Base-by-base conservation (phyloP, 2,888 invertebrate species). In the Apotomis capreana region DNA sequence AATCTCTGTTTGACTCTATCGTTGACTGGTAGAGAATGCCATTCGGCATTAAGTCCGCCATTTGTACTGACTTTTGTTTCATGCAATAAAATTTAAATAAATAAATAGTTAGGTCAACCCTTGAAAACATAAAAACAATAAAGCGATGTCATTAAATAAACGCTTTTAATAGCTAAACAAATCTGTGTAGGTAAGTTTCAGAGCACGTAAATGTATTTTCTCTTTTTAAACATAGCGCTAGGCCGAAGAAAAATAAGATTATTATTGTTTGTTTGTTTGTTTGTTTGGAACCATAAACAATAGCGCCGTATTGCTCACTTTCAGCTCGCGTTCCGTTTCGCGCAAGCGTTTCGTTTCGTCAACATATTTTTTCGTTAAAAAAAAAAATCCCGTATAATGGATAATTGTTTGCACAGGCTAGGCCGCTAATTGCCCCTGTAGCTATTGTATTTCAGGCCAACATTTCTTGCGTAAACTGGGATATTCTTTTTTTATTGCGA, bases 371-470 rank as follows among this genome's bases (percentile, higher is more conserved):
- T 65, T 70, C 72, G 58, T 59, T 68, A 68, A 68, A 72, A 68
- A 72, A 72, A 68, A 63, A 72, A 40, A 68, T 70, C 60, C 65
- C 63, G 58, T 68, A 74, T 77, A 75, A 77, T 75, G 75, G 76
- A 76, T 77, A 75, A 74, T 70, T 78, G 75, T 77, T 78, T 77
- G 60, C 71, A 63, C 65, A 70, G 58, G 72, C 74, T 68, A 69
- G 62, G 67, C 68, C 64, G 61, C 74, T 70, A 74, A 75, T 74
- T 76, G 76, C 70, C 69, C 74, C 68, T 68, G 46, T 57, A 69
- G 60, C 59, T 65, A 75, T 74, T 70, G 68, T 59, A 68, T 75
- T 70, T 72, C 69, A 44, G 73, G 61, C 51, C 61, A 71, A 71
- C 67, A 71, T 40, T 67, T 62, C 61, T 71, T 57, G 57, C 51